phyloP scores from a whole-genome alignment of 2,888 invertebrate species.

The Rugalucina vietnamica region DNA sequence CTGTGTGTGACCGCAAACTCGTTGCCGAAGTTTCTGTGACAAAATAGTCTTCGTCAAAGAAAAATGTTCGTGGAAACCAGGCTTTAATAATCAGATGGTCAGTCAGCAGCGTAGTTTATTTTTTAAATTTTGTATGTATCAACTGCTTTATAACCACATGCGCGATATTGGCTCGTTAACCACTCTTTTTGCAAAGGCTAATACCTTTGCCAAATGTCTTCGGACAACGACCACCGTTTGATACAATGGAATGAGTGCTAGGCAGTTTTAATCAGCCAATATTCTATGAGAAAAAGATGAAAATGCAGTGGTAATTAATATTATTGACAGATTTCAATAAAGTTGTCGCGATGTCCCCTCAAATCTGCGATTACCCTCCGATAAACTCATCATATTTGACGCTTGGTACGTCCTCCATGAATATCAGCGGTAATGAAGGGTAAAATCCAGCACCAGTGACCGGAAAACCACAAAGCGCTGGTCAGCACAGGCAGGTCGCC shows the following conservation, averaged over 20 bases:
- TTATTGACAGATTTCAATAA: conserved; percentile 65
- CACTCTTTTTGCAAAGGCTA: too few species aligned
- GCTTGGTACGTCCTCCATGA: conserved; percentile 53
- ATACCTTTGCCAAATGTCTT: too few species aligned
- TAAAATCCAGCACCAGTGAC: conserved; percentile 63
- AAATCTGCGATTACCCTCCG: conserved; percentile 60
- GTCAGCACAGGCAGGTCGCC: conserved; percentile 43
- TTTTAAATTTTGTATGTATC: too few species aligned
- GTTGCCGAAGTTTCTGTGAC: too few species aligned
- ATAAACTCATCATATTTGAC: conserved; percentile 65
- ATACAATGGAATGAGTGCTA: not conserved
- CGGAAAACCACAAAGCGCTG: conserved; percentile 58
- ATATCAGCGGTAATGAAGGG: conserved; percentile 52
- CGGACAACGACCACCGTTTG: too few species aligned
- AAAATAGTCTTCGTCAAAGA: too few species aligned
- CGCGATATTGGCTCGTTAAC: too few species aligned
- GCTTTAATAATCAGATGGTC: too few species aligned
- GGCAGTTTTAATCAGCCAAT: not conserved
- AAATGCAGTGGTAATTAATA: conserved; percentile 22
- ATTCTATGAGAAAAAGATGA: conserved; percentile 14
- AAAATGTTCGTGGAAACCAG: too few species aligned
- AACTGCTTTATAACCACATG: too few species aligned
- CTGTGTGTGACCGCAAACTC: too few species aligned
- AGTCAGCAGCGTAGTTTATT: too few species aligned
- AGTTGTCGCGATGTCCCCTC: conserved; percentile 50